Evolutionary conservation across 2,888 invertebrate species (phyloP), one percentile per base, ranked within the genome.

Genomic region (Spilarctia lutea): DNA sequence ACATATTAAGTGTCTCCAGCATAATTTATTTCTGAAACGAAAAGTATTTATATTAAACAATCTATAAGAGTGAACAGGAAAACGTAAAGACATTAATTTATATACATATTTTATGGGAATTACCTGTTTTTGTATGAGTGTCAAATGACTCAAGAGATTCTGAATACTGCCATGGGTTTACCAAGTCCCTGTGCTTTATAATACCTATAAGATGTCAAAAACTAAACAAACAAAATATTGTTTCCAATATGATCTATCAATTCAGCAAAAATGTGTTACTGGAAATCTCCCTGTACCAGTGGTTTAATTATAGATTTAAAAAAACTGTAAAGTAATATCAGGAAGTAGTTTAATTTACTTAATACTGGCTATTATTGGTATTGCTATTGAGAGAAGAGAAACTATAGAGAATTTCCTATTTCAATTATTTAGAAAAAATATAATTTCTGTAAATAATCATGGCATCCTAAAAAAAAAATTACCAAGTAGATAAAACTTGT

Each of bases 401-500:
- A 24, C 52, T 24, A 52, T 24, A 8, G 24, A 52, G 52, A 6
- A 6, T 20, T n/a, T n/a, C n/a, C n/a, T n/a, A n/a, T n/a, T n/a
- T n/a, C n/a, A n/a, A n/a, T n/a, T n/a, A n/a, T n/a, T n/a, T n/a
- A n/a, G n/a, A n/a, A n/a, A n/a, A n/a, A n/a, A n/a, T n/a, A n/a
- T n/a, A n/a, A n/a, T n/a, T n/a, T n/a, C 24, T 7, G 8, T 52
- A 42, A 16, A 65, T 30, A 65, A 35, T 24, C 20, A 35, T 33
- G 24, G 35, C 35, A 24, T 24, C 20, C 11, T 20, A 24, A 30
- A 68, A 39, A 20, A 48, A 39, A 6, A 24, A 35, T 67, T 67
- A 73, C 71, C 73, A 63, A 33, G 48, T 48, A 76, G 82, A 82
- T 85, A 85, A n/a, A 84, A 65, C 80, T 75, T 70, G 76, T 81